phyloP scores from a whole-genome alignment of 2,797 vertebrate species.

The Sparus aurata region DNA sequence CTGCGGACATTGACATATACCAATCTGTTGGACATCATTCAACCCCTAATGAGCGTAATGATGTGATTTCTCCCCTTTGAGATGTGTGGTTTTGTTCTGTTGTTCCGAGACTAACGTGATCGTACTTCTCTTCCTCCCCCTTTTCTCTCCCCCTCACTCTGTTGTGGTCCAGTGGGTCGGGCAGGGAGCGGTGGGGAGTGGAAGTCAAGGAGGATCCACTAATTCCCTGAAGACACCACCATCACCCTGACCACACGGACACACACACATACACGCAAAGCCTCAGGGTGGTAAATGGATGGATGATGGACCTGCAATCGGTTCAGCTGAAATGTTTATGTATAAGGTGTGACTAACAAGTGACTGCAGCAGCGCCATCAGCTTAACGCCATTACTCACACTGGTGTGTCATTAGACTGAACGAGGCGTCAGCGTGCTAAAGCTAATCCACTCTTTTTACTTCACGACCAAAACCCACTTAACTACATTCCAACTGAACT shows the following conservation, averaged over 20 bases:
- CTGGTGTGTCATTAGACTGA: slow-evolving; percentile 37
- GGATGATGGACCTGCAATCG: neutral
- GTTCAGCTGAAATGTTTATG: slow-evolving; percentile 16
- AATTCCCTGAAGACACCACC: slow-evolving; percentile 86
- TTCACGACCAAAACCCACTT: slow-evolving; percentile 66
- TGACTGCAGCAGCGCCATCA: slow-evolving; percentile 23
- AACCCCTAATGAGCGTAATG: no score
- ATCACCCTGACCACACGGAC: slow-evolving; percentile 75
- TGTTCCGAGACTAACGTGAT: neutral
- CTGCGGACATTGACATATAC: no score
- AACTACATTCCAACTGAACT: slow-evolving; percentile 73
- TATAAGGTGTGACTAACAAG: slow-evolving; percentile 42
- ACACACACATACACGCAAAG: slow-evolving; percentile 3
- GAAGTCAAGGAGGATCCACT: slow-evolving; percentile 85
- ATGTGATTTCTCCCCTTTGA: no score
- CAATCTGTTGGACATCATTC: no score
- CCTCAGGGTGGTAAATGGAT: slow-evolving; percentile 35
- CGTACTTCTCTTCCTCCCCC: neutral
- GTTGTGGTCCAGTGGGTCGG: slow-evolving; percentile 78
- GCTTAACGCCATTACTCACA: slow-evolving; percentile 40
- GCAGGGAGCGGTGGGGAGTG: slow-evolving; percentile 73
- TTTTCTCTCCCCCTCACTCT: neutral
- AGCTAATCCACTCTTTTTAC: slow-evolving; percentile 42
- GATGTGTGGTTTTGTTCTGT: no score
- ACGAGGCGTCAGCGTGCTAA: slow-evolving; percentile 27